These are phyloP conservation scores for Griposia aprilina DNA, from an alignment of 2,888 invertebrate species.

Conservation along the genomic window DNA sequence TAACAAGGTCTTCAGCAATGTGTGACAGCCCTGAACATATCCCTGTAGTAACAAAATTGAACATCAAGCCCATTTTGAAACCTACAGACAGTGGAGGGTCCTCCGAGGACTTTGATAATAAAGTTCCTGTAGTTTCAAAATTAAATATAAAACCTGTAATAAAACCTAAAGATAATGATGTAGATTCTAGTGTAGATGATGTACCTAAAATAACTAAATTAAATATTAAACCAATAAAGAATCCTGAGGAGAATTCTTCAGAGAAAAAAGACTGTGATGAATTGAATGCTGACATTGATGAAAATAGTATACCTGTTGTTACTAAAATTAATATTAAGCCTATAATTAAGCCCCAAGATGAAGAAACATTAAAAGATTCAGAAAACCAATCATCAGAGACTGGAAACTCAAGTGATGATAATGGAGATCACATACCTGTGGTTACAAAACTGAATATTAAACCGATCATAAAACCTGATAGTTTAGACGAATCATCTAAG, in stretches of 20 bases:
- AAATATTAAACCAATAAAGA: slow-evolving; percentile 90
- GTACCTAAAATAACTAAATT: slow-evolving; percentile 89
- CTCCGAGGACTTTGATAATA: slow-evolving; percentile 79
- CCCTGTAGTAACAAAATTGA: slow-evolving; percentile 85
- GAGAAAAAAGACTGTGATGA: slow-evolving; percentile 87
- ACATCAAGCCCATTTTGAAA: slow-evolving; percentile 88
- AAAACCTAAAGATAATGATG: slow-evolving; percentile 87
- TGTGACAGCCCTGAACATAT: slow-evolving; percentile 82
- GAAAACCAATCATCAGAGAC: slow-evolving; percentile 88
- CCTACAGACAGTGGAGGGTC: slow-evolving; percentile 81
- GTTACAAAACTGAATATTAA: slow-evolving; percentile 91
- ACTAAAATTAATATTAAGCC: slow-evolving; percentile 90
- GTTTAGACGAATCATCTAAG: slow-evolving; percentile 74
- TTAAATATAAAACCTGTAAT: slow-evolving; percentile 90
- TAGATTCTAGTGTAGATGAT: slow-evolving; percentile 86
- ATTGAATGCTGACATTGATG: slow-evolving; percentile 81
- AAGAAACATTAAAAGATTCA: slow-evolving; percentile 82
- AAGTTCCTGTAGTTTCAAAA: slow-evolving; percentile 89
- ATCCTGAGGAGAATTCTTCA: slow-evolving; percentile 84
- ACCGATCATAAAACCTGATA: slow-evolving; percentile 87
- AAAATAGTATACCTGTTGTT: slow-evolving; percentile 87
- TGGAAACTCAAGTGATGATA: slow-evolving; percentile 88
- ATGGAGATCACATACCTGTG: slow-evolving; percentile 85
- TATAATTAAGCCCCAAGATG: slow-evolving; percentile 87
- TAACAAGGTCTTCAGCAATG: slow-evolving; percentile 75